phyloP scores from a whole-genome alignment of 2,797 vertebrate genomes.

The Alectoris magna region DNA sequence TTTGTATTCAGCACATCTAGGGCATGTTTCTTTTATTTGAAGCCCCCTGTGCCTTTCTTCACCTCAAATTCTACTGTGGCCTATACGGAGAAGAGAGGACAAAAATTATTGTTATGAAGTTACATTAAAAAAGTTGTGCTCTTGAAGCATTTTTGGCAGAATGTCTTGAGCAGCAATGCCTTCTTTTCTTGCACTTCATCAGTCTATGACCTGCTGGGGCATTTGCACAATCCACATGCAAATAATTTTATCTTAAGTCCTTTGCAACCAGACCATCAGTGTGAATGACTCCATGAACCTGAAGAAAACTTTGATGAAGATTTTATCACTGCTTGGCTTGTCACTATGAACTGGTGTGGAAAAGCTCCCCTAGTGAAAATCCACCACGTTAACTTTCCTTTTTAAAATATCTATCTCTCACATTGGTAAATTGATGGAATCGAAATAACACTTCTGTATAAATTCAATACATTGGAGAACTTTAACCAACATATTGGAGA shows the following conservation, averaged over 20 bases:
- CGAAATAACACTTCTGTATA: neutral
- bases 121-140: rapidly evolving
- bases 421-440: neutral
- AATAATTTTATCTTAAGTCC: neutral
- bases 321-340: neutral
- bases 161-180: neutral
- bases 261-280: neutral
- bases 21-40: neutral
- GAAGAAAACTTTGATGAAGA: neutral
- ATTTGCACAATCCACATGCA: rapidly evolving
- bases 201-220: neutral
- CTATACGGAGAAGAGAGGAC: neutral
- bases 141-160: neutral
- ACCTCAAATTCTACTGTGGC: neutral
- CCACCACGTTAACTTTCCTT: neutral
- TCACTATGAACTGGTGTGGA: neutral
- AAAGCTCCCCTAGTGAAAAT: neutral
- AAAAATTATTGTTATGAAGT: neutral
- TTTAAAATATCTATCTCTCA: neutral
- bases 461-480: neutral
- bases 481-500: neutral
- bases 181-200: neutral
- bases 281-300: neutral
- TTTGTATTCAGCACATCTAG: neutral
- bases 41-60: neutral